A percentile compares a stretch with the other conserved stretches of the same genome.
Evolutionary conservation across 1,140 invertebrate genomes (phyloP).

Genomic region (Rhizoglyphus robini): DNA sequence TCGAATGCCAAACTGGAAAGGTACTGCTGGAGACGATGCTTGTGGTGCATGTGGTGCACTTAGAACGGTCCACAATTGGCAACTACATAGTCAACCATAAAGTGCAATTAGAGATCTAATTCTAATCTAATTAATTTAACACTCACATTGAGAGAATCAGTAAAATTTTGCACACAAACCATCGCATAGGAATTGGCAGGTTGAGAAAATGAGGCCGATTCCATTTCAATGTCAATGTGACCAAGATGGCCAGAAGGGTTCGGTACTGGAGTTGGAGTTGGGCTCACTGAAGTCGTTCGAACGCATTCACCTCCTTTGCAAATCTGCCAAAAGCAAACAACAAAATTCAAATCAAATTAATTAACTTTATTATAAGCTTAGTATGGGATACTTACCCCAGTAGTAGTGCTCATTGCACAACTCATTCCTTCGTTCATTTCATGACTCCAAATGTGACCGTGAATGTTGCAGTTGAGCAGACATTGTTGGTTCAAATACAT

Average conservation of each 20-base stretch:
- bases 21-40: background rate
- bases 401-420: background rate
- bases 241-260: background rate
- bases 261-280: no score
- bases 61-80: background rate
- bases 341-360: no score
- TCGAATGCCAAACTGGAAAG: conserved; percentile 9
- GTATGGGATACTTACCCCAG: no score
- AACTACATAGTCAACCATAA: background rate
- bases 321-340: background rate
- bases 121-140: background rate
- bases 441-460: background rate
- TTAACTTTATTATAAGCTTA: no score
- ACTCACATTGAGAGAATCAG: background rate
- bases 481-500: conserved; percentile 2
- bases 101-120: background rate
- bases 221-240: conserved; percentile 10
- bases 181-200: background rate
- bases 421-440: background rate
- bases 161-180: background rate
- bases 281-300: background rate
- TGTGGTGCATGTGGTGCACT: background rate
- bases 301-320: background rate
- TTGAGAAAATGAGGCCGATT: background rate
- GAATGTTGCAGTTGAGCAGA: background rate